phyloP scores from a whole-genome alignment of 2,888 invertebrate species.

The Uloborus plumipes region DNA sequence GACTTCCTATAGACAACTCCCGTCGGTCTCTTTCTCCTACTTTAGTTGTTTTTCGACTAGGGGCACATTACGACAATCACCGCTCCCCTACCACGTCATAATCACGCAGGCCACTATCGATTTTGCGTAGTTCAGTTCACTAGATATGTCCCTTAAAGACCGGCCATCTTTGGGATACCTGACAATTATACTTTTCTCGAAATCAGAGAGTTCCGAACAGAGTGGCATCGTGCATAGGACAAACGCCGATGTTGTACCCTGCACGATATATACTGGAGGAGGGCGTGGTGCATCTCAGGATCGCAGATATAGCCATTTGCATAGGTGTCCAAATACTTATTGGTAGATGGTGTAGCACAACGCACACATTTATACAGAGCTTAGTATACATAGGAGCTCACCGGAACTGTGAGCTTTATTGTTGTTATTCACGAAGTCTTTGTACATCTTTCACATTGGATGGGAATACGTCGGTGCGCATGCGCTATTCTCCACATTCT shows the following conservation, averaged over 20 bases:
- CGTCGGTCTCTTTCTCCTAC: background rate
- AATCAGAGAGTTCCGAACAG: background rate
- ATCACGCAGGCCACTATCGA: background rate
- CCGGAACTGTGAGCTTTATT: no score
- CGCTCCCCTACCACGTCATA: background rate
- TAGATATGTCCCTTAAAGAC: background rate
- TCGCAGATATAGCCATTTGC: constrained; percentile 22
- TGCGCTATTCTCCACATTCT: no score
- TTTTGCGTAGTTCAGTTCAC: background rate
- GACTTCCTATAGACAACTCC: background rate
- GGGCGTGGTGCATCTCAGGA: constrained; percentile 3
- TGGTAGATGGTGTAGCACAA: no score
- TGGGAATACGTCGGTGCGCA: no score
- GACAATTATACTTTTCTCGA: background rate
- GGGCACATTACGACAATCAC: background rate
- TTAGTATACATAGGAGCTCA: no score
- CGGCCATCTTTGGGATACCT: no score
- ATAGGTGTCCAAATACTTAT: constrained; percentile 26
- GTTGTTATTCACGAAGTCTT: no score
- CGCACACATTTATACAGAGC: no score
- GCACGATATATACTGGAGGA: no score
- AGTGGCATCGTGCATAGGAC: background rate
- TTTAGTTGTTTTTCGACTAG: background rate
- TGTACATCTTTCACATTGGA: no score
- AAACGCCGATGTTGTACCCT: background rate